phyloP scores from a whole-genome alignment of 2,888 invertebrate genomes.

The Caenorhabditis becei region DNA sequence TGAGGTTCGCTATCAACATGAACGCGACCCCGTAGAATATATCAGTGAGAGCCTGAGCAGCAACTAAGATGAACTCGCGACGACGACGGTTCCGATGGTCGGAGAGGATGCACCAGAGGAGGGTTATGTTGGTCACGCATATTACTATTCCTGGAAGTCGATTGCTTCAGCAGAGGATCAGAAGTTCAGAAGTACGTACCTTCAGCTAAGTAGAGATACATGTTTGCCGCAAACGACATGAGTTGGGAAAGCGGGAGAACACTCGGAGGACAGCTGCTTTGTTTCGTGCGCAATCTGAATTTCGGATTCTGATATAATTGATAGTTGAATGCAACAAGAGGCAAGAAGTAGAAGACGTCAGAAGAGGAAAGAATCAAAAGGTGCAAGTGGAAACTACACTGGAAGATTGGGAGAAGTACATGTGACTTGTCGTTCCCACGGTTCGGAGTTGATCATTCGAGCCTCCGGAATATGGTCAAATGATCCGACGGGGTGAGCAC shows the following conservation, averaged over 20 bases:
- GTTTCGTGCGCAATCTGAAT: neutral
- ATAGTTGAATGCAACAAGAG: too few species aligned
- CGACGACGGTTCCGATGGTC: slow-evolving; percentile 60
- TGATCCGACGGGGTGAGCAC: neutral
- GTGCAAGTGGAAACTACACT: slow-evolving; percentile 9
- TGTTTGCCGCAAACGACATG: slow-evolving; percentile 62
- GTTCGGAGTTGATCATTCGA: slow-evolving; percentile 1
- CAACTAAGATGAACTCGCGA: slow-evolving; percentile 63
- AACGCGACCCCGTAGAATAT: slow-evolving; percentile 63
- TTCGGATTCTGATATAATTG: slow-evolving; percentile 14
- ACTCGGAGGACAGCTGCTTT: neutral
- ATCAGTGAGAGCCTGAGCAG: slow-evolving; percentile 63
- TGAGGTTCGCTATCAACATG: slow-evolving; percentile 63
- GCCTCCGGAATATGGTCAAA: neutral
- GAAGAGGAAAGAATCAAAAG: neutral
- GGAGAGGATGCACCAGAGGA: slow-evolving; percentile 60
- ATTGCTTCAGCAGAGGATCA: neutral
- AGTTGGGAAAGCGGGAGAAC: neutral
- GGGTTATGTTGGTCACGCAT: slow-evolving; percentile 55
- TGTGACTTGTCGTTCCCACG: slow-evolving; percentile 4
- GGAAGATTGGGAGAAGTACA: neutral
- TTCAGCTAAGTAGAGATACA: slow-evolving; percentile 62
- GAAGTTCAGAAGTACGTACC: slow-evolving; percentile 17
- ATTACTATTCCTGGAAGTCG: slow-evolving; percentile 58
- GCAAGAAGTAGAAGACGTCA: neutral